Evolutionary conservation across 1,140 invertebrate species (phyloP), one percentile per base, ranked within the genome.

Genomic region (Lucilia cuprina): DNA sequence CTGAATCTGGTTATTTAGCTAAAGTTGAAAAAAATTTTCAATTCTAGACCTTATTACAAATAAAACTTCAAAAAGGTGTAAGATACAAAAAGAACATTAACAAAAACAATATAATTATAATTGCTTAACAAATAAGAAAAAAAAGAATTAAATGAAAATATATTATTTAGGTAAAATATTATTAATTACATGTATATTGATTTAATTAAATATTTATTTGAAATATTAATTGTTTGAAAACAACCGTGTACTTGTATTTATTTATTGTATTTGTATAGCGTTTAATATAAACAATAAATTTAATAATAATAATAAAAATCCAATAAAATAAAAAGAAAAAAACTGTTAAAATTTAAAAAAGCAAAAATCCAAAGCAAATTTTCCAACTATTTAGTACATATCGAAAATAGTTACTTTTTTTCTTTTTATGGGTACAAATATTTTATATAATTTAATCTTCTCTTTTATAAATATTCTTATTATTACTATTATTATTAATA

Each of bases 211-310:
- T 35, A 35, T 75, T 35, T 30, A 75, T 30, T 75, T 41, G 41
- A 41, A 41, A 5, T 5, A 74, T 30, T 30, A 30, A 75, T 75
- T 30, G 25, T 30, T 30, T 75, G 21, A 60, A 60, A 60, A 60
- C 55, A 60, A 60, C 7, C 14, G 55, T 60, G 55, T 60, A 60
- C 65, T 70, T 70, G 65, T 70, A 25, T 70, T 21, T 70, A 70
- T 78, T 78, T 41, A 78, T 78, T 19, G 30, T 78, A 41, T 41
- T 78, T 78, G 75, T 78, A 41, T 41, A 78, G 41, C 35, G 41
- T 78, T 78, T 35, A 78, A 78, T 41, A 78, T 34, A 78, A 78
- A 78, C n/a, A 41, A 19, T 35, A 19, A 41, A 41, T 35, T 78
- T 35, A 47, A 35, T 50, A 82, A 80, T 47, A 5, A 55, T 30